Percentiles rank a stretch among this genome's conserved stretches.
Evolutionary conservation across 2,888 invertebrate genomes (phyloP).

Genomic region (Ferrisia virgata): DNA sequence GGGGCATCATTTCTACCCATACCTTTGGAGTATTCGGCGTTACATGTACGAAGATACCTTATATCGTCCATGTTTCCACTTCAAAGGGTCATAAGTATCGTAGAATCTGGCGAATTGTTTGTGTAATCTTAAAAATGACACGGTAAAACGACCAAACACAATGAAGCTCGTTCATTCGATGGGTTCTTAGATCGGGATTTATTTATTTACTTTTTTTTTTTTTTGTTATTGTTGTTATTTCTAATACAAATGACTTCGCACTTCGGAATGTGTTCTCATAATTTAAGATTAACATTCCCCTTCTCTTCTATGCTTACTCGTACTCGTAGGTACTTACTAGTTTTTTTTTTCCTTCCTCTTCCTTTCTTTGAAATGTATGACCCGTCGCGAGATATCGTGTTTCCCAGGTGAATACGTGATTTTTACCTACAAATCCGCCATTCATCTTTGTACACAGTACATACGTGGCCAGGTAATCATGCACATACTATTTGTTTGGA

Average conservation of each 20-base stretch:
- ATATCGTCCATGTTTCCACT: constrained; percentile 26
- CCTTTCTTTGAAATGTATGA: background rate
- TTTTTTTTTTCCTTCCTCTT: background rate
- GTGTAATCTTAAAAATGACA: constrained; percentile 25
- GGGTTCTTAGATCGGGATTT: constrained; percentile 30
- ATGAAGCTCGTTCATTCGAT: background rate
- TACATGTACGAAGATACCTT: too few species aligned
- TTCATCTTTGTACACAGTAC: background rate
- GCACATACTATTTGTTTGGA: background rate
- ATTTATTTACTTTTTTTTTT: constrained; percentile 23
- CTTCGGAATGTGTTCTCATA: constrained; percentile 23
- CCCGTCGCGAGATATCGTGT: constrained; percentile 10
- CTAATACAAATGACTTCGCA: constrained; percentile 13
- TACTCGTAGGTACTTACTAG: too few species aligned
- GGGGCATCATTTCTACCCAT: background rate
- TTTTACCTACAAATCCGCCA: constrained; percentile 11
- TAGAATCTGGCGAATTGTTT: background rate
- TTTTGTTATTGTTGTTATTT: too few species aligned
- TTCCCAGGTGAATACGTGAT: constrained; percentile 28
- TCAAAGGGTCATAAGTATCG: constrained; percentile 17
- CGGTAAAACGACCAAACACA: constrained; percentile 19
- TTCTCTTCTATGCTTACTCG: background rate
- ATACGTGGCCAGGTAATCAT: background rate
- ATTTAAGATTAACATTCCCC: constrained; percentile 15
- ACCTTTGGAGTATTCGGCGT: background rate